These are phyloP conservation scores for Parauchenoglanis punctatus DNA, from an alignment of 2,797 vertebrate genomes.

Conservation along the genomic window DNA sequence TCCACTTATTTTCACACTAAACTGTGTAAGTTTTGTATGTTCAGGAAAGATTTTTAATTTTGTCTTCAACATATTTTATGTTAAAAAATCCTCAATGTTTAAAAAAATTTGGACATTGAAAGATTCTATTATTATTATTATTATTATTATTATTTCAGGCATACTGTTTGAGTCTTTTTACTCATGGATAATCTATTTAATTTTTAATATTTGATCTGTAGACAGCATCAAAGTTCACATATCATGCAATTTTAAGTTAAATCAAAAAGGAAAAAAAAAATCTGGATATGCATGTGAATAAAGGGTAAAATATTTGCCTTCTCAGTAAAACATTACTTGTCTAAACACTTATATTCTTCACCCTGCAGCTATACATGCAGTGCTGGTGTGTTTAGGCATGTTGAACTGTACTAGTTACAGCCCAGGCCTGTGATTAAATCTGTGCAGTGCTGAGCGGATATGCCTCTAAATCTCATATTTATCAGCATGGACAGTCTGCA, in stretches of 20 bases:
- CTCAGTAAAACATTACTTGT: not conserved
- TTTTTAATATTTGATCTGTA: not conserved
- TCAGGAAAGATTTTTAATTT: not conserved
- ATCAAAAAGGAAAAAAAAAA: not conserved
- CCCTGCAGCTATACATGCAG: conserved; percentile 59
- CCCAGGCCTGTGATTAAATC: conserved; percentile 68
- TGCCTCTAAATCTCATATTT: conserved; percentile 2
- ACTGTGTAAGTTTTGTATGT: not conserved
- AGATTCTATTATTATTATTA: not conserved
- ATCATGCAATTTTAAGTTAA: not conserved
- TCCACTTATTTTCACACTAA: not conserved
- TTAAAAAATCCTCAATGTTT: not conserved
- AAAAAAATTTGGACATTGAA: not conserved
- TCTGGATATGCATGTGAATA: too few relatives aligned
- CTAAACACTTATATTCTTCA: not conserved
- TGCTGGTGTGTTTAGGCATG: not conserved
- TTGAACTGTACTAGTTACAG: conserved; percentile 1
- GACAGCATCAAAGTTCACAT: not conserved
- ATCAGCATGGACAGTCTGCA: not conserved
- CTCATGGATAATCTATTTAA: not conserved
- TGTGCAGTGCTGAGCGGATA: conserved; percentile 24
- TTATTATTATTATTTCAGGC: not conserved
- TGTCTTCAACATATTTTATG: not conserved
- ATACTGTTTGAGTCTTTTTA: not conserved
- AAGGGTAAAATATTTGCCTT: not conserved